Evolutionary conservation across 2,797 vertebrate species (phyloP).

Genomic region (Urophycis tenuis): DNA sequence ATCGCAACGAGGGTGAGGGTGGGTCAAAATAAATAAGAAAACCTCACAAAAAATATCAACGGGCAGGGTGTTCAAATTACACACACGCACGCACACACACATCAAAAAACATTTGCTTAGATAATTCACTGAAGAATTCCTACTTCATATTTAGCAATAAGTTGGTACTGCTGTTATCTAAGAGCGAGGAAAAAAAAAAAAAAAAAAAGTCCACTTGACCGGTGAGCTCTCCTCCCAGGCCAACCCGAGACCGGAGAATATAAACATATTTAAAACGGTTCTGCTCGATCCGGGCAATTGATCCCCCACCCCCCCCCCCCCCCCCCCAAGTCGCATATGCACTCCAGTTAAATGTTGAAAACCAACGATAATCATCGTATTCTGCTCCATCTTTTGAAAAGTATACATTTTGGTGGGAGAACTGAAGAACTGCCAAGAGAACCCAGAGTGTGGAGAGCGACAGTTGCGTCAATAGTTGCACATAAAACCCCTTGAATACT

Average conservation of each 20-base stretch:
- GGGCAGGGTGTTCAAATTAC: slow-evolving; percentile 51
- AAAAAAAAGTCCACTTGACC: slow-evolving; percentile 45
- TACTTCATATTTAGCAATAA: slow-evolving; percentile 49
- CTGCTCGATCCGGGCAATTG: slow-evolving; percentile 33
- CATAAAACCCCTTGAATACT: slow-evolving; percentile 44
- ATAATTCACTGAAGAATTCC: slow-evolving; percentile 43
- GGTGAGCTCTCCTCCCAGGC: slow-evolving; percentile 33
- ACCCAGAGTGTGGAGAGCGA: slow-evolving; percentile 25
- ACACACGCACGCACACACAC: slow-evolving; percentile 47
- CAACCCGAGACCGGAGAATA: slow-evolving; percentile 38
- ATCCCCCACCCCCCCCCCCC: too few species aligned
- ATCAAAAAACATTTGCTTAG: slow-evolving; percentile 44
- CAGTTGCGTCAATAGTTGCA: slow-evolving; percentile 35
- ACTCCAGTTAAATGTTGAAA: slow-evolving; percentile 37
- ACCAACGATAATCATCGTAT: slow-evolving; percentile 28
- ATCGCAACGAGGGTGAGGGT: slow-evolving; percentile 33
- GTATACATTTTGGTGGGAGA: slow-evolving; percentile 45
- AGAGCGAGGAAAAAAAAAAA: slow-evolving; percentile 39
- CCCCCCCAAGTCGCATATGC: slow-evolving; percentile 37
- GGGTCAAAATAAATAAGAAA: slow-evolving; percentile 64
- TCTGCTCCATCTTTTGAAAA: slow-evolving; percentile 40
- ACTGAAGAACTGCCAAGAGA: slow-evolving; percentile 20
- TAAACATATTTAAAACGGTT: slow-evolving; percentile 37
- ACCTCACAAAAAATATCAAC: slow-evolving; percentile 50
- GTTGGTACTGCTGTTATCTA: slow-evolving; percentile 46